Conservation (phyloP, 2,888 invertebrate species). For the Alentia gelatinosa region DNA sequence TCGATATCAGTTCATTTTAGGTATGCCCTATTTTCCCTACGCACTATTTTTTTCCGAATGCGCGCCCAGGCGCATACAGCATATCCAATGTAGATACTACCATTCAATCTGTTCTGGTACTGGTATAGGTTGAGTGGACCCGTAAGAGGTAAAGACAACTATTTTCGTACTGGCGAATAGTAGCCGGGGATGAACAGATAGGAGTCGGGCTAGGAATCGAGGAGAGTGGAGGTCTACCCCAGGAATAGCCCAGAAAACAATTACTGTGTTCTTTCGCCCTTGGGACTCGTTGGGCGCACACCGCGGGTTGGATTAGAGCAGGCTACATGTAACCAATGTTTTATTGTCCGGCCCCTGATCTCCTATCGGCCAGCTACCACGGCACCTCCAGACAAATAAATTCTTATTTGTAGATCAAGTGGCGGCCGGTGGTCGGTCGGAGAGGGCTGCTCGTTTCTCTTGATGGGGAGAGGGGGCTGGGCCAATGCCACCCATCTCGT, state of each 20-base stretch:
- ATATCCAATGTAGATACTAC: too few relatives aligned
- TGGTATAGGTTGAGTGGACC: too few relatives aligned
- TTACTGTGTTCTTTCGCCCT: slow-evolving; percentile 11
- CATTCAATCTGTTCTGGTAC: too few relatives aligned
- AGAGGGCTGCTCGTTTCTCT: not conserved
- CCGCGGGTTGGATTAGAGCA: not conserved
- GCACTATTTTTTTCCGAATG: too few relatives aligned
- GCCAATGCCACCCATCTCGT: not conserved
- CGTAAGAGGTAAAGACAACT: too few relatives aligned
- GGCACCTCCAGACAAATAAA: slow-evolving; percentile 4
- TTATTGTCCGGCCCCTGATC: not conserved
- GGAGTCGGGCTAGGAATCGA: not conserved
- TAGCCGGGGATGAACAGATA: too few relatives aligned
- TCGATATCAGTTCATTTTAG: too few relatives aligned
- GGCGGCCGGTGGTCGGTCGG: not conserved
- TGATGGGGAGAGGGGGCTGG: not conserved
- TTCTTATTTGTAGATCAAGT: slow-evolving; percentile 16
- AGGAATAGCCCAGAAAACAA: not conserved
- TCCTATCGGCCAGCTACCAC: not conserved
- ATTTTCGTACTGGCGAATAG: too few relatives aligned
- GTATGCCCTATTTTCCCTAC: too few relatives aligned
- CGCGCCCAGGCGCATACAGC: too few relatives aligned
- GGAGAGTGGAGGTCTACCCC: not conserved
- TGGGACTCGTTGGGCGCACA: not conserved
- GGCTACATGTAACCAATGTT: not conserved